Percentiles rank a stretch among this genome's conserved stretches.
Evolutionary conservation across 2,113 vertebrate species (phyloP).

Genomic region (Melanerpes formicivorus): DNA sequence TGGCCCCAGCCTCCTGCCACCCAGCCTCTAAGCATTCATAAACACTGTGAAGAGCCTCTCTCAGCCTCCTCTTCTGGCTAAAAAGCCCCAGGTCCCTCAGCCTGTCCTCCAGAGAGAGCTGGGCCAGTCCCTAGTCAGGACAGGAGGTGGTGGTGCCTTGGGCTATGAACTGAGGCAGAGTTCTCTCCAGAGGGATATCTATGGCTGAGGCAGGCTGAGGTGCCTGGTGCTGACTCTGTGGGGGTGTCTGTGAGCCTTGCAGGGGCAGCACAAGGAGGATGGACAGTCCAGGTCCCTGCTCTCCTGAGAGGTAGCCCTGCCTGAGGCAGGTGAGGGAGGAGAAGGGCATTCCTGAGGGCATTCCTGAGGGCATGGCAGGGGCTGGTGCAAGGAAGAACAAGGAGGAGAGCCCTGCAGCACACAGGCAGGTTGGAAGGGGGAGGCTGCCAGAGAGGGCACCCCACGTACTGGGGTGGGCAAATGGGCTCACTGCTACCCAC

Average conservation of each 20-base stretch:
- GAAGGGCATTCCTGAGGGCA: background rate
- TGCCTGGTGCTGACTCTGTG: background rate
- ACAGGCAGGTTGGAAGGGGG: background rate
- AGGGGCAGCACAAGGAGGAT: background rate
- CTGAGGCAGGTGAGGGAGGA: background rate
- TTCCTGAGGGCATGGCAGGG: background rate
- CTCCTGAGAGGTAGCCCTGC: background rate
- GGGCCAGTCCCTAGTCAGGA: no score
- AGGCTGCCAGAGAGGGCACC: background rate
- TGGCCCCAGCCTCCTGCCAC: no score
- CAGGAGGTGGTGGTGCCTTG: background rate
- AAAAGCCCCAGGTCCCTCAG: no score
- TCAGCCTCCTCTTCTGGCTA: no score
- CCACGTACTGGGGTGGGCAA: background rate
- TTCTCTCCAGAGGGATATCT: background rate
- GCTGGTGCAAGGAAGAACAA: background rate
- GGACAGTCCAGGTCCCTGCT: background rate
- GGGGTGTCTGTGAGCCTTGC: background rate
- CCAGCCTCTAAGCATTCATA: no score
- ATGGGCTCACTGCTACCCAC: background rate
- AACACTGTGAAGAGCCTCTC: no score
- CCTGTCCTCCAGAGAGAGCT: no score
- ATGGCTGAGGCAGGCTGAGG: background rate
- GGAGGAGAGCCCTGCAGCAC: background rate
- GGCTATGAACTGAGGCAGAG: background rate